Evolutionary conservation across 2,797 vertebrate genomes (phyloP), one percentile per base, ranked within the genome.

Genomic region (Tapirus indicus): DNA sequence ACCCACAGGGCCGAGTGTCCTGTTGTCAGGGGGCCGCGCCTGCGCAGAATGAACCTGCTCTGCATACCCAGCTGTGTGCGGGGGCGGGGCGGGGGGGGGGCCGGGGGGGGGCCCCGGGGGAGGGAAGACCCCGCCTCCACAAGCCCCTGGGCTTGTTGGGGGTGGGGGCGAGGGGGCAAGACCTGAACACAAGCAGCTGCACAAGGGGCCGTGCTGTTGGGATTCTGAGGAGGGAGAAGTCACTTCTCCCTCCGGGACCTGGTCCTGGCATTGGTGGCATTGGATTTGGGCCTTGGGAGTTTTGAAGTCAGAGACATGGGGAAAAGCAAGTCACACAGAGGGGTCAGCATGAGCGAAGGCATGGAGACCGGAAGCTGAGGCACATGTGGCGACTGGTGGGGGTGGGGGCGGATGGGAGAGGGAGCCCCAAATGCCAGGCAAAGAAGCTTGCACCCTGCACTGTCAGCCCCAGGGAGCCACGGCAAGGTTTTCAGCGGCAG

Each of bases 331-430:
- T 32, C 27, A 47, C 20, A 35, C 75, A 16, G 41, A 79, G 89
- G 38, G n/a, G 69, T 7, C 20, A 44, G 49, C 9, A 9, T 14
- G 35, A 92, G 20, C 20, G 17, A 49, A 68, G 41, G 49, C 10
- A 4, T 6, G 44, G 58, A 35, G 52, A 20, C 20, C 4, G 6
- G 72, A 21, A 1, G 6, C 8, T 9, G 66, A 75, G 47, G 10
- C 4, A 0, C 1, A 9, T 2, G 7, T 49, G 41, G 25, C 17
- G 7, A 5, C 4, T 0, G 0, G 0, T 56, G 32, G n/a, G 29
- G 1, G 47, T 35, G 62, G 56, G 7, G 72, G 13, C 6, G 0
- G 60, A 38, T 52, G 49, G 13, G 64, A 38, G 60, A 49, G 6
- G 18, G 44, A 49, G 27, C 29, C 87, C 47, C 14, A 29, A 41